phyloP scores from a whole-genome alignment of 2,888 invertebrate species.

The Aporophyla lueneburgensis region DNA sequence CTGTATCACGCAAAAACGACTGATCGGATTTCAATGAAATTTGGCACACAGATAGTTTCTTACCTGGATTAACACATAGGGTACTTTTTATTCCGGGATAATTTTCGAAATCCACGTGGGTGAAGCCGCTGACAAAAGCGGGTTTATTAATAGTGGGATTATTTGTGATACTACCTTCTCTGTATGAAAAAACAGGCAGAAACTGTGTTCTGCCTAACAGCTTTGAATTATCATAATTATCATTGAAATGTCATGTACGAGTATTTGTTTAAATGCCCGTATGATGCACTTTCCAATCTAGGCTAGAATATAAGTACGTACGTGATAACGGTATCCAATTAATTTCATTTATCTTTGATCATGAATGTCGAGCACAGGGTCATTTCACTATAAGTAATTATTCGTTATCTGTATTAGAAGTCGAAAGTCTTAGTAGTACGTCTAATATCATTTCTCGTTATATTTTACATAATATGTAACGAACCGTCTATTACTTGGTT shows the following conservation, averaged over 20 bases:
- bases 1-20: no score
- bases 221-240: no score
- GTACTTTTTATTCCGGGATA: no score
- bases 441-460: not conserved
- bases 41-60: no score
- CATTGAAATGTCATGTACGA: constrained; percentile 2
- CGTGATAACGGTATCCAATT: constrained; percentile 27
- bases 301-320: not conserved
- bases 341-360: constrained; percentile 26
- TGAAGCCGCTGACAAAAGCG: no score
- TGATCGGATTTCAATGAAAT: no score
- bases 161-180: not conserved
- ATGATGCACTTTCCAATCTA: constrained; percentile 11
- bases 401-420: constrained; percentile 15
- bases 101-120: no score
- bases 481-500: not conserved
- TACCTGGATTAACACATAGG: no score
- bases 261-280: no score
- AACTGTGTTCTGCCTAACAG: no score
- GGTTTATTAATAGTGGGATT: not conserved
- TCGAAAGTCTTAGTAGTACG: not conserved
- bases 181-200: not conserved
- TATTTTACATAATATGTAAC: not conserved
- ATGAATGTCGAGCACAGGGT: constrained; percentile 42
- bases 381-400: constrained; percentile 16